Conservation (phyloP, 1,140 invertebrate species). For the Camponotus vicinus region DNA sequence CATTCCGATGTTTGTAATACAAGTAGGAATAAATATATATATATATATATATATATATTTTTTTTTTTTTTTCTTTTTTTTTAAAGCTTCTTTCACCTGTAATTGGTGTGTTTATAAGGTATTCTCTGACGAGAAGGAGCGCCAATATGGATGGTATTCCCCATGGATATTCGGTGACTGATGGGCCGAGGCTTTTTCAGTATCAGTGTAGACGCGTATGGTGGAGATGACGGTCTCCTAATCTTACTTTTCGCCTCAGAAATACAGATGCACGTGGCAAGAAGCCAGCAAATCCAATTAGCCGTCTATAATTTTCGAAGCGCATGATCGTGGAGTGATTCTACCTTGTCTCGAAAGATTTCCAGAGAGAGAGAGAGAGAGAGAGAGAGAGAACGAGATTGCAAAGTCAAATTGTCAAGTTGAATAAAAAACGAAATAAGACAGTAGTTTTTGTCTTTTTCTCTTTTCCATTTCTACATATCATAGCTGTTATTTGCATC, state of each 20-base stretch:
- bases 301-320: constrained; percentile 66
- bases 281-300: constrained; percentile 77
- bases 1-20: neutral
- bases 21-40: neutral
- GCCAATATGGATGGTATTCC: constrained; percentile 78
- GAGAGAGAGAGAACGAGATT: neutral
- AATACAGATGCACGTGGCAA: constrained; percentile 74
- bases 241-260: constrained; percentile 80
- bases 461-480: neutral
- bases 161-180: constrained; percentile 77
- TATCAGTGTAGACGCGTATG: constrained; percentile 71
- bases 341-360: no score
- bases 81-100: constrained; percentile 72
- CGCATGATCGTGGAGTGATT: neutral
- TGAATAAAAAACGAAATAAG: neutral
- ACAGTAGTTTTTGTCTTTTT: neutral
- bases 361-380: neutral
- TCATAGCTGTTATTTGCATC: neutral
- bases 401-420: neutral
- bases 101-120: constrained; percentile 77
- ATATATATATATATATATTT: neutral
- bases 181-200: constrained; percentile 81
- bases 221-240: constrained; percentile 72
- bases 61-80: no score
- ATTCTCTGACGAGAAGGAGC: constrained; percentile 75